Evolutionary conservation across 2,113 vertebrate species (phyloP).

Genomic region (Quiscalus mexicanus): DNA sequence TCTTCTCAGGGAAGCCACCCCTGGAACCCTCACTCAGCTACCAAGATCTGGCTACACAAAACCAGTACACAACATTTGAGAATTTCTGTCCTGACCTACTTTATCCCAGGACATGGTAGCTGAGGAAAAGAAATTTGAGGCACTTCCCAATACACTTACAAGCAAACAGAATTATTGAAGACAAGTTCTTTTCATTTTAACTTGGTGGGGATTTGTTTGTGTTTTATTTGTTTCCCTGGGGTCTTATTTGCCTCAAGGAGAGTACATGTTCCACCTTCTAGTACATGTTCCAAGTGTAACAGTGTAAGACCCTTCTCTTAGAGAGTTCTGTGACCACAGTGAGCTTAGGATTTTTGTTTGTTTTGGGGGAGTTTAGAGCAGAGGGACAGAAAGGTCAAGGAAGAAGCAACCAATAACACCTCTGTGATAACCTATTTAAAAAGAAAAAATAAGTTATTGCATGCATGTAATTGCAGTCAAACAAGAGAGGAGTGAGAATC

Average conservation of each 20-base stretch:
- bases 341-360: not conserved
- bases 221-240: not conserved
- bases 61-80: not conserved
- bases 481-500: not conserved
- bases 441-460: not conserved
- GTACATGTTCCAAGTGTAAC: not conserved
- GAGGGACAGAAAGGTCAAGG: not conserved
- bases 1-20: not conserved
- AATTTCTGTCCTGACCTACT: not conserved
- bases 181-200: not conserved
- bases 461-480: not conserved
- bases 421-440: not conserved
- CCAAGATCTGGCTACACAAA: not conserved
- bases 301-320: not conserved
- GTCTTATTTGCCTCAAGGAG: not conserved
- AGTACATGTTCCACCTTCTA: not conserved
- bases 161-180: not conserved
- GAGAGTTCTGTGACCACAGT: not conserved
- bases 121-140: not conserved
- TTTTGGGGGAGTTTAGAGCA: not conserved
- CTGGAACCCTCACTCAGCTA: not conserved
- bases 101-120: not conserved
- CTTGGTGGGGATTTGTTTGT: not conserved
- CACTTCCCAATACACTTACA: not conserved
- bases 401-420: not conserved